Conservation (phyloP, 64 coral and sea anemone species). For the Acropora tenuis region DNA sequence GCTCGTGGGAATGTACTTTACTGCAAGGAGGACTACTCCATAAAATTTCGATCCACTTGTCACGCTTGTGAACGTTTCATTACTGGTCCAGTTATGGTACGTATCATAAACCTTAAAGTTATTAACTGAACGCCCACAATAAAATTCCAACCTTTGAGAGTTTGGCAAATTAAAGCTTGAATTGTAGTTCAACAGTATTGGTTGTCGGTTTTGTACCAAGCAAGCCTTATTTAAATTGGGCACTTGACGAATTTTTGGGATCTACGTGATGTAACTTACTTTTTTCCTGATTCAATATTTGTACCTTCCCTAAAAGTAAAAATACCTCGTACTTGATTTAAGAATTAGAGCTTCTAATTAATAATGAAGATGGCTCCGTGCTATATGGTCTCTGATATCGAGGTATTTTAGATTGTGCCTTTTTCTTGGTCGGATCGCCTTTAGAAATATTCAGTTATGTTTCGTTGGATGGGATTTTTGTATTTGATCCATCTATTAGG, state of each 20-base stretch:
- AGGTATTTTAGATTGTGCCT: no score
- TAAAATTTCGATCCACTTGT: conserved; percentile 60
- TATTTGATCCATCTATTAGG: not conserved
- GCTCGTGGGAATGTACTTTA: conserved; percentile 73
- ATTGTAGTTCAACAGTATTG: not conserved
- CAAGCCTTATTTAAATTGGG: conserved; percentile 14
- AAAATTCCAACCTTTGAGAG: not conserved
- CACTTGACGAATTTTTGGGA: not conserved
- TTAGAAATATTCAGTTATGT: not conserved
- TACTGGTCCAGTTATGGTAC: conserved; percentile 83
- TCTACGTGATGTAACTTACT: no score
- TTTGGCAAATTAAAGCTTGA: not conserved
- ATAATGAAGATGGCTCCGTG: no score
- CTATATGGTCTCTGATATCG: no score
- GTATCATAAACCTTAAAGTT: conserved; percentile 8
- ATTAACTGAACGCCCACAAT: not conserved
- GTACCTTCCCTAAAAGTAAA: not conserved
- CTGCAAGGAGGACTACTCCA: conserved; percentile 84
- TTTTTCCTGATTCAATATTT: not conserved
- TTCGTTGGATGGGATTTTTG: not conserved
- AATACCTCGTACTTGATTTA: not conserved
- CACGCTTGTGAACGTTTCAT: conserved; percentile 81
- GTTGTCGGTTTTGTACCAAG: not conserved
- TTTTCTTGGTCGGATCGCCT: not conserved
- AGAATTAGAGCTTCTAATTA: no score